Conservation (phyloP, 2,888 invertebrate species). For the Orthosia gothica region DNA sequence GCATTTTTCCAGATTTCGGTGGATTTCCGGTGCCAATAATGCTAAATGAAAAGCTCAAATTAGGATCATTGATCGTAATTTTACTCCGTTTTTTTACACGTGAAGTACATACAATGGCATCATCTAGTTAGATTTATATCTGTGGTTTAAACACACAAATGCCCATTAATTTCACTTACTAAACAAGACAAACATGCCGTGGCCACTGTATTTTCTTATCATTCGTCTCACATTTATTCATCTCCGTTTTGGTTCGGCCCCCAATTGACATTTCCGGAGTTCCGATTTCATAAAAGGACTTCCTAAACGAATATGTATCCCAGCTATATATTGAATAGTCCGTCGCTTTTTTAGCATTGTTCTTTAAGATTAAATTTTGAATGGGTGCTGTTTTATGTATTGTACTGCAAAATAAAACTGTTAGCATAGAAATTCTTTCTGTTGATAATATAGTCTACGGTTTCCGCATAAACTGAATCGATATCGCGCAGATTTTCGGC, state of each 20-base stretch:
- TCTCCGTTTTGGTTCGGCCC: conserved; percentile 49
- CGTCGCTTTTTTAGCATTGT: conserved; percentile 17
- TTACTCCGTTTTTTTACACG: too few relatives aligned
- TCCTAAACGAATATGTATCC: conserved; percentile 39
- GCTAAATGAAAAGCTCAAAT: too few relatives aligned
- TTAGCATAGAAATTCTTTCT: conserved; percentile 7
- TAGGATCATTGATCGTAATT: too few relatives aligned
- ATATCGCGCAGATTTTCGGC: conserved; percentile 13
- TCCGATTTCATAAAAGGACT: conserved; percentile 51
- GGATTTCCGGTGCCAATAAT: too few relatives aligned
- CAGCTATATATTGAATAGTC: conserved; percentile 16
- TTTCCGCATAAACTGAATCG: conserved; percentile 17
- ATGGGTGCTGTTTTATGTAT: neutral
- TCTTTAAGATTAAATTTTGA: neutral
- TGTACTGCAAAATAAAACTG: neutral
- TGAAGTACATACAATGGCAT: too few relatives aligned
- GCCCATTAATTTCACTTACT: conserved; percentile 9
- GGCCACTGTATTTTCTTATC: conserved; percentile 24
- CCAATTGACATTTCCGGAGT: conserved; percentile 53
- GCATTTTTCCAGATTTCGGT: too few relatives aligned
- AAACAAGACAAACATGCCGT: conserved; percentile 18
- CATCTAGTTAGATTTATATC: too few relatives aligned
- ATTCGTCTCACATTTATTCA: conserved; percentile 48
- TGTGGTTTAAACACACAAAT: neutral
- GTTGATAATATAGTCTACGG: neutral